A percentile compares a stretch with the other conserved stretches of the same genome.
phyloP scores from a whole-genome alignment of 2,113 vertebrate genomes.

The Arizona elegans region DNA sequence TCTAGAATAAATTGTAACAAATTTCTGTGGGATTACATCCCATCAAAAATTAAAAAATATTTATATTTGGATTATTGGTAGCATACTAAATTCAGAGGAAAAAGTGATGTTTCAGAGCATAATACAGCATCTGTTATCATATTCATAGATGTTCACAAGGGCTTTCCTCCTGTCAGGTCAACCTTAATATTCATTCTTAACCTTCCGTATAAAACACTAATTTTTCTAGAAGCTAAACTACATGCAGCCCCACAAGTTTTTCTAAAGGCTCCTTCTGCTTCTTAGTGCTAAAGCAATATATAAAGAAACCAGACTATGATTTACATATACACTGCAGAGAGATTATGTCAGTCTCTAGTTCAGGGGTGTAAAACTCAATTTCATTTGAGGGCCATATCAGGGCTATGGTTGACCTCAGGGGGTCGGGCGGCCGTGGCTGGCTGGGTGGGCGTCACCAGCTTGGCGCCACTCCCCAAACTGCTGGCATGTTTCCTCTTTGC shows the following conservation, averaged over 20 bases:
- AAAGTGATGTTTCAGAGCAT: neutral
- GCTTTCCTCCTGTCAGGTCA: neutral
- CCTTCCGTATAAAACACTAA: neutral
- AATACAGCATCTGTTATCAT: neutral
- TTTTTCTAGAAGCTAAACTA: neutral
- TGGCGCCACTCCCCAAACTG: too few relatives aligned
- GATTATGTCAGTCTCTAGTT: neutral
- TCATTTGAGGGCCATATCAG: too few relatives aligned
- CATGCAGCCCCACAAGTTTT: neutral
- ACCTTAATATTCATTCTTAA: neutral
- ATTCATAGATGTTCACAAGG: neutral
- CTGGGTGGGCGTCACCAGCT: too few relatives aligned
- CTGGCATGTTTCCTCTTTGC: too few relatives aligned
- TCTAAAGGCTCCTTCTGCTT: neutral
- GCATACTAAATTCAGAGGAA: neutral
- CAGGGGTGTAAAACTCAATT: too few relatives aligned
- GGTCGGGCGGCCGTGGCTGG: too few relatives aligned
- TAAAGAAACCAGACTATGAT: neutral
- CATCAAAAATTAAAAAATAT: neutral
- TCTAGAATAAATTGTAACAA: neutral
- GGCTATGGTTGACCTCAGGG: too few relatives aligned
- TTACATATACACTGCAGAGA: neutral
- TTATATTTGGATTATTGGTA: neutral
- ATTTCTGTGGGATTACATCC: neutral
- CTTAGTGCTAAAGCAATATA: neutral